These are phyloP conservation scores for Ylistrum balloti DNA, from an alignment of 1,140 invertebrate species.

Conservation along the genomic window DNA sequence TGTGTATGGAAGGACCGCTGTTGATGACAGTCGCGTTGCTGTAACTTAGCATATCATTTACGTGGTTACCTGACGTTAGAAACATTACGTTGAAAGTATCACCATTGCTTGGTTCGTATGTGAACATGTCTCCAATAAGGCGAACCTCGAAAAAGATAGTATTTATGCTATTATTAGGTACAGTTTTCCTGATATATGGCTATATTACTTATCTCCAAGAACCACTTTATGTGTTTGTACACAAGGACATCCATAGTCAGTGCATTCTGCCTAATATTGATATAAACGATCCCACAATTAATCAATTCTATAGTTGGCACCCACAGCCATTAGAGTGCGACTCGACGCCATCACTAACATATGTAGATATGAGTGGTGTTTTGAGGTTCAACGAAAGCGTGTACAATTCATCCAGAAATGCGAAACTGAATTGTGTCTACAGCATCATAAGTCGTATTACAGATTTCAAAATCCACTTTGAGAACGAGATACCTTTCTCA, in stretches of 20 bases:
- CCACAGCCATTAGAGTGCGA: background rate
- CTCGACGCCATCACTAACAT: background rate
- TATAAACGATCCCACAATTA: background rate
- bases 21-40: no score
- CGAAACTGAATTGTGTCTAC: background rate
- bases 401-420: background rate
- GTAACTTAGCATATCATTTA: no score
- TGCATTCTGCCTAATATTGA: slow-evolving; percentile 55
- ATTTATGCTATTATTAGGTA: no score
- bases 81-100: no score
- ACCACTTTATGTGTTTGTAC: slow-evolving; percentile 17
- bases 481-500: background rate
- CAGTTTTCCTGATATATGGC: background rate
- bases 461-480: background rate
- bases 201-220: background rate
- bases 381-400: background rate
- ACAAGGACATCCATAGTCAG: slow-evolving; percentile 32
- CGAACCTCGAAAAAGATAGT: no score
- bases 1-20: no score
- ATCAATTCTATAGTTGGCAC: background rate
- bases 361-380: background rate
- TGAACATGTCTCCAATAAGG: no score
- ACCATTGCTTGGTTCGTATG: no score
- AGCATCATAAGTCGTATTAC: background rate
- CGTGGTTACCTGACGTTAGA: no score